Base-by-base conservation (phyloP, 2,113 vertebrate species). In the Sinocyclocheilus rhinocerous region DNA sequence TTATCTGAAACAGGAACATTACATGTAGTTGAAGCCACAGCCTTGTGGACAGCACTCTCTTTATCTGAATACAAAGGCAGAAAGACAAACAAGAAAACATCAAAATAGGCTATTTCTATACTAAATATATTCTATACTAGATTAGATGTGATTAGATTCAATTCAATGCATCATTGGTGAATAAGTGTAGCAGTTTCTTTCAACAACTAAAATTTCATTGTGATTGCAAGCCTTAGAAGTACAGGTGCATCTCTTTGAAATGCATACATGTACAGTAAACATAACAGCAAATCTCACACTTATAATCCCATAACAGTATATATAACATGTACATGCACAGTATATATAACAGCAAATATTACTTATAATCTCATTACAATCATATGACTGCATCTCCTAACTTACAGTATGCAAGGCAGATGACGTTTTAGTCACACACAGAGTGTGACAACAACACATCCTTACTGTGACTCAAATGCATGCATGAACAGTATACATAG, bases 371-470 rank as follows among this genome's bases (percentile, higher is more conserved):
- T 16, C 50, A 55, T 55, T 18, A 55, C 11, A 55, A 48, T 12
- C 86, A 88, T 75, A 45, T 87, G 89, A 88, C 83, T 48, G 18
- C 24, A 88, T 65, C 89, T 85, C 86, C 80, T 76, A 59, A 70
- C 87, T 2, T 55, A 81, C 0, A 61, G 57, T 70, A 61, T 36
- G 75, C 84, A 79, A 65, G 77, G n/a, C 85, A 86, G 73, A 85
- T 67, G 65, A 61, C 72, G 65, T 81, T 82, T 79, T 82, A 33
- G 1, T 86, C 55, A 84, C 78, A 73, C 39, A 22, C 18, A 59
- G 55, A 20, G 42, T 76, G 70, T 77, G 73, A 77, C 67, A 29
- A 77, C 65, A 3, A 22, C 57, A 59, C 20, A 59, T 59, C 7
- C 20, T 59, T 22, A 59, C 16, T 59, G 6, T 8, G 20, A 39